phyloP scores from a whole-genome alignment of 92 coral and sea anemone species.

The Zoanthus solanderi region DNA sequence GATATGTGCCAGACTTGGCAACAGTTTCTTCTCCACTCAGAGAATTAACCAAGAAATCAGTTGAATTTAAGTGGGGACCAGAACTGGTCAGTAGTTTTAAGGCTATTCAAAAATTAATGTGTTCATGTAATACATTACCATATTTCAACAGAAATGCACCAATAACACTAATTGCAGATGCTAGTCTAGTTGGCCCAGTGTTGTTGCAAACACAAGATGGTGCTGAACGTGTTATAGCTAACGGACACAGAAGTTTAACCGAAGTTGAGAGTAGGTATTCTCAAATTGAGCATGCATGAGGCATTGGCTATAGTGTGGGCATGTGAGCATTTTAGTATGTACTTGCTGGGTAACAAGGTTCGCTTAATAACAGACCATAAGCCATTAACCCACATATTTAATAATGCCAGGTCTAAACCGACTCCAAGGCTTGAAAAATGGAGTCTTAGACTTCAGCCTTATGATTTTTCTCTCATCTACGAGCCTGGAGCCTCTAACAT shows the following conservation, averaged over 20 bases:
- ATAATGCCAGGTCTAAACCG: too few species aligned
- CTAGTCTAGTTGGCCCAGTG: not conserved
- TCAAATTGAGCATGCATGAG: not conserved
- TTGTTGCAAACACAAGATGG: slow-evolving; percentile 25
- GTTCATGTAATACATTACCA: too few species aligned
- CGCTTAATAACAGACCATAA: slow-evolving; percentile 26
- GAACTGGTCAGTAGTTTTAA: too few species aligned
- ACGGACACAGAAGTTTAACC: slow-evolving; percentile 36
- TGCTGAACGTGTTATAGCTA: not conserved
- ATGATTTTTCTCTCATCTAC: not conserved
- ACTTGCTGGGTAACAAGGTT: slow-evolving; percentile 18
- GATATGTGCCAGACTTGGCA: too few species aligned
- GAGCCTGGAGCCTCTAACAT: slow-evolving; percentile 38
- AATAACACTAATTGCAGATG: too few species aligned
- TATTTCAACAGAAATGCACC: too few species aligned
- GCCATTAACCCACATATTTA: slow-evolving; percentile 26
- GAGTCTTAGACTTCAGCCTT: slow-evolving; percentile 19
- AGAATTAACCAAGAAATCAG: too few species aligned
- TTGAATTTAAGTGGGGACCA: too few species aligned
- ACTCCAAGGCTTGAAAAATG: too few species aligned
- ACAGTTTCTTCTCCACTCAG: too few species aligned
- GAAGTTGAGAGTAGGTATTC: not conserved
- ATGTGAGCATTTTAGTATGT: slow-evolving; percentile 33
- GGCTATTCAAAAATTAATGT: too few species aligned
- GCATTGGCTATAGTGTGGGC: too few species aligned